phyloP scores from a whole-genome alignment of 2,113 vertebrate species.

The Elephas maximus region DNA sequence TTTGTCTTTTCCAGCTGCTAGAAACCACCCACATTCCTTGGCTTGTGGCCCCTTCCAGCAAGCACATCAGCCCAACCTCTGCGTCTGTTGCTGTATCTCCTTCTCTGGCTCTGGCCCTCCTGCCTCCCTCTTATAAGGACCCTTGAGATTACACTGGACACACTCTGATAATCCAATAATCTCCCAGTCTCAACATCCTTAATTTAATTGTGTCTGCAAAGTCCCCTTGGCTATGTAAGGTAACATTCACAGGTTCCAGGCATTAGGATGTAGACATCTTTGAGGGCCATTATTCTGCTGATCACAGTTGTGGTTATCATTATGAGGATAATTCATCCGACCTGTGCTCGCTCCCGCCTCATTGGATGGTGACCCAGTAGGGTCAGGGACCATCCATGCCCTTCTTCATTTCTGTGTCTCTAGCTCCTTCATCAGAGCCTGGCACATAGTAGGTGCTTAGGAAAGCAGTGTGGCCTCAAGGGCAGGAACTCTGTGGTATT shows the following conservation, averaged over 20 bases:
- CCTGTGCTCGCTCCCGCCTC: not conserved
- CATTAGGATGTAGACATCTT: not conserved
- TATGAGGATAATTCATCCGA: too few relatives aligned
- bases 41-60: not conserved
- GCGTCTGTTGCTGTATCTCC: fast-evolving
- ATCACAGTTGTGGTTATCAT: too few relatives aligned
- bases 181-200: not conserved
- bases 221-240: not conserved
- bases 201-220: not conserved
- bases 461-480: not conserved
- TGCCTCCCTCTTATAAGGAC: too few relatives aligned
- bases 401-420: not conserved
- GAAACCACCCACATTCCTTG: fast-evolving
- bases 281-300: fast-evolving
- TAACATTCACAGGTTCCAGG: not conserved
- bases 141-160: not conserved
- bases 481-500: not conserved
- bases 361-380: too few relatives aligned
- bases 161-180: too few relatives aligned
- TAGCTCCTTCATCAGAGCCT: not conserved
- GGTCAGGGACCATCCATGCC: too few relatives aligned
- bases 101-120: fast-evolving
- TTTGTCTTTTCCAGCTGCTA: not conserved
- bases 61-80: fast-evolving
- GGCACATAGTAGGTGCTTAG: not conserved